Evolutionary conservation across 2,888 invertebrate species (phyloP).

Genomic region (Galerucella pusilla): DNA sequence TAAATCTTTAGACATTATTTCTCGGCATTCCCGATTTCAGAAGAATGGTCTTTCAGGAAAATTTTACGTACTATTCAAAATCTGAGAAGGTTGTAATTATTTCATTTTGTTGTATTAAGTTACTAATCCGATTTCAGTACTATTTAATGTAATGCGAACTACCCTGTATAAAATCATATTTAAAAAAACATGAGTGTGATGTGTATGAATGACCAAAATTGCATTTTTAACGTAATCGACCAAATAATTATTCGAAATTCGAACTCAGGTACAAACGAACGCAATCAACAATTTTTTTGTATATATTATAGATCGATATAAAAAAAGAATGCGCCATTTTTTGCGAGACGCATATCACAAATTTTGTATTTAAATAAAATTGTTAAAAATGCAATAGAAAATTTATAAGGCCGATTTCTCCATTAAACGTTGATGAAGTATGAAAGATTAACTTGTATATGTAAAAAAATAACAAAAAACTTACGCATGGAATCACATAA

Average conservation of each 20-base stretch:
- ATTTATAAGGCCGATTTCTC: slow-evolving; percentile 41
- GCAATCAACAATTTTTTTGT: slow-evolving; percentile 54
- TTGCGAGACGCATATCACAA: slow-evolving; percentile 56
- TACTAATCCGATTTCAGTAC: background rate
- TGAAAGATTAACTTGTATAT: slow-evolving; percentile 21
- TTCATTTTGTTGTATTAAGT: background rate
- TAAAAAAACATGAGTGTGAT: slow-evolving; percentile 32
- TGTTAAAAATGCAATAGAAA: slow-evolving; percentile 51
- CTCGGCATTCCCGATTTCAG: no score
- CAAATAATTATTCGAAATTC: slow-evolving; percentile 48
- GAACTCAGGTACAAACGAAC: slow-evolving; percentile 55
- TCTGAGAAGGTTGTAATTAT: no score
- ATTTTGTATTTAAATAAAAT: slow-evolving; percentile 42
- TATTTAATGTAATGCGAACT: background rate
- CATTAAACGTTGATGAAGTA: slow-evolving; percentile 22
- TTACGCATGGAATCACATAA: background rate
- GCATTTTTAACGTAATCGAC: slow-evolving; percentile 50
- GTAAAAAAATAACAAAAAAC: slow-evolving; percentile 20
- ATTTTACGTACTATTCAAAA: no score
- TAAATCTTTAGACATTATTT: no score
- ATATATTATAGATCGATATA: slow-evolving; percentile 38
- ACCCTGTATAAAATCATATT: slow-evolving; percentile 24
- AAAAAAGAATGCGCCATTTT: slow-evolving; percentile 21
- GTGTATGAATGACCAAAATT: slow-evolving; percentile 40
- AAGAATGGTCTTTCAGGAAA: no score